Evolutionary conservation across 2,113 vertebrate genomes (phyloP), one percentile per base, ranked within the genome.

Genomic region (Melanerpes formicivorus): DNA sequence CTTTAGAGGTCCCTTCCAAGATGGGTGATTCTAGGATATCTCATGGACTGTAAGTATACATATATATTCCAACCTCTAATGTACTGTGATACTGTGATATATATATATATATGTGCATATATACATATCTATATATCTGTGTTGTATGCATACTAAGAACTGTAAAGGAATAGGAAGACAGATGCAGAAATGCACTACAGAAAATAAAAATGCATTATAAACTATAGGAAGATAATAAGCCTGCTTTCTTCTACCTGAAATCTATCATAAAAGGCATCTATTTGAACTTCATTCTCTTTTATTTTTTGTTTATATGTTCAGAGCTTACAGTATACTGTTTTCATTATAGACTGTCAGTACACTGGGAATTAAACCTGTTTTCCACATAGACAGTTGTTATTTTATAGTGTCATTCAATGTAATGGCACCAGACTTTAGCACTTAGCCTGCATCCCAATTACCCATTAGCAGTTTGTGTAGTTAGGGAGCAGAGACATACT

Each of bases 381-480:
- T 78, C 46, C 79, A 67, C 64, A 65, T 16, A 94, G 87, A 78
- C 82, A 94, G 87, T 80, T 94, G 79, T 87, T 87, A 78, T 93
- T 94, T 95, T 95, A 87, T 87, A 71, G 54, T 83, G 89, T 69
- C 87, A 50, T 95, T 92, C 94, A 90, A 21, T 14, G 26, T 71
- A 93, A 90, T 58, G 10, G 62, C 60, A 87, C 62, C 73, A 84
- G 84, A 87, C 87, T 96, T 94, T 80, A 93, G 62, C 89, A 90
- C 69, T 85, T 91, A 95, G 82, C 8, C 84, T 92, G 72, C 65
- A 84, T 94, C 54, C 42, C 87, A 88, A 80, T 75, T 90, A 75
- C 65, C 42, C 84, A 88, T 94, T 87, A 92, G 40, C 69, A 83
- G 65, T 87, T 80, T 86, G 60, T 72, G 40, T 83, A 80, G 65